A percentile compares a stretch with the other conserved stretches of the same genome.
phyloP scores from a whole-genome alignment of 2,888 invertebrate genomes.

The Frankliniella fusca region DNA sequence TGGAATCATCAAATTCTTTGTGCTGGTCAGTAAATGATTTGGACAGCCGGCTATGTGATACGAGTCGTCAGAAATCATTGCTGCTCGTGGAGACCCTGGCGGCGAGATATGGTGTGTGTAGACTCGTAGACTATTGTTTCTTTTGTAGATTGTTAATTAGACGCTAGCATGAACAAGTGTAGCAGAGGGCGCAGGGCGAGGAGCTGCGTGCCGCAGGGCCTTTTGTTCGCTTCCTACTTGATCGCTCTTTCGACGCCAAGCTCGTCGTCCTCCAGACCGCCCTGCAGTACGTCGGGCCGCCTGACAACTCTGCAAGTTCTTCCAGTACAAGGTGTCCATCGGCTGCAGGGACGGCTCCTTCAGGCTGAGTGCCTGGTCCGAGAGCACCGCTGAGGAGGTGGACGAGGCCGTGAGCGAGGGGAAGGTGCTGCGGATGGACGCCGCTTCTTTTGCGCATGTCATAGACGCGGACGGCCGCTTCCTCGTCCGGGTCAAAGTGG shows the following conservation, averaged over 20 bases:
- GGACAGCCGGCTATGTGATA: not conserved
- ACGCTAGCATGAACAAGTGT: too few relatives aligned
- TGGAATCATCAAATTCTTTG: not conserved
- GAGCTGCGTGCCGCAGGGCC: not conserved
- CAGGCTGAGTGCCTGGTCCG: not conserved
- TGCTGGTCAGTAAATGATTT: not conserved
- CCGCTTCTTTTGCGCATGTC: not conserved
- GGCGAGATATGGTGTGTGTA: too few relatives aligned
- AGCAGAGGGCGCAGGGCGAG: not conserved
- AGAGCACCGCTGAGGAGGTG: not conserved
- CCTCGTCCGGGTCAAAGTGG: not conserved
- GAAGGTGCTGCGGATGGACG: not conserved
- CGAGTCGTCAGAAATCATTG: not conserved
- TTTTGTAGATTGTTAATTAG: too few relatives aligned
- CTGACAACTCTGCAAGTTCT: not conserved
- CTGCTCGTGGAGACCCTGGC: conserved; percentile 1
- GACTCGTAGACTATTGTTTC: too few relatives aligned
- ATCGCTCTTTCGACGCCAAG: not conserved
- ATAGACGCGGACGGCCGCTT: not conserved
- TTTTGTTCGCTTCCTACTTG: not conserved
- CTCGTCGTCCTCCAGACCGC: not conserved
- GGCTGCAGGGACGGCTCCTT: not conserved
- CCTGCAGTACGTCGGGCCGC: conserved; percentile 14
- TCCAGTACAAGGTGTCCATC: not conserved
- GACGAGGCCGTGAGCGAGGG: not conserved